A percentile compares a stretch with the other conserved stretches of the same genome.
Conservation (phyloP, 2,888 invertebrate species). For the Catonia carolina region DNA sequence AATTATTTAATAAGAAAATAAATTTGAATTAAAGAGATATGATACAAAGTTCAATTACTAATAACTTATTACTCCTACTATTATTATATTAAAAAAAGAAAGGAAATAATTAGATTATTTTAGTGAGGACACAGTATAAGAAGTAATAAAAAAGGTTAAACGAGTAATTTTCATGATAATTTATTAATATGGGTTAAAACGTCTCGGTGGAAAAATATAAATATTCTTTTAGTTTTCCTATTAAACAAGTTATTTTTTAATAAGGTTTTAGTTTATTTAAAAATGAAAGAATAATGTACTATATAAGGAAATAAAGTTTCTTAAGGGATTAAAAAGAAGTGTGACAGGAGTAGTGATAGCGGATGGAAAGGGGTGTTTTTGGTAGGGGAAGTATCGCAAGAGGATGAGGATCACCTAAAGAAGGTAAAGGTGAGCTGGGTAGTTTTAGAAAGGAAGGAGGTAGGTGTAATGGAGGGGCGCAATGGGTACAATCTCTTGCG, state of each 20-base stretch:
- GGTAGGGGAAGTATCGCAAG: background rate
- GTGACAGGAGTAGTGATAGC: slow-evolving; percentile 3
- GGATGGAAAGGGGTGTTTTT: background rate
- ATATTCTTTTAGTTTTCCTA: slow-evolving; percentile 7
- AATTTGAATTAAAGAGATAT: too few relatives aligned
- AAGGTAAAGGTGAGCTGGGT: background rate
- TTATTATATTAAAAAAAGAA: too few relatives aligned
- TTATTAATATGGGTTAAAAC: too few relatives aligned
- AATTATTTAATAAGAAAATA: too few relatives aligned
- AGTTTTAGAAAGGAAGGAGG: background rate
- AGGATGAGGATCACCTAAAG: too few relatives aligned
- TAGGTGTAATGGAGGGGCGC: background rate
- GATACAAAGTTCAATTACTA: too few relatives aligned
- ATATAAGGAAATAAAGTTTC: slow-evolving; percentile 2
- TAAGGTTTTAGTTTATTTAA: background rate
- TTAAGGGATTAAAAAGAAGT: background rate
- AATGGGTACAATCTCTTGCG: background rate
- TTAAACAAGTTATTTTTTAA: background rate
- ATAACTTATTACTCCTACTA: too few relatives aligned
- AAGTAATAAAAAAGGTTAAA: background rate
- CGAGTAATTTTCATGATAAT: background rate
- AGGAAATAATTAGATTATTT: background rate
- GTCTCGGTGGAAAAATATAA: background rate
- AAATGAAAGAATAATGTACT: too few relatives aligned
- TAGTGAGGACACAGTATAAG: background rate